These are phyloP conservation scores for Mastacembelus armatus DNA, from an alignment of 2,797 vertebrate species.

Conservation along the genomic window DNA sequence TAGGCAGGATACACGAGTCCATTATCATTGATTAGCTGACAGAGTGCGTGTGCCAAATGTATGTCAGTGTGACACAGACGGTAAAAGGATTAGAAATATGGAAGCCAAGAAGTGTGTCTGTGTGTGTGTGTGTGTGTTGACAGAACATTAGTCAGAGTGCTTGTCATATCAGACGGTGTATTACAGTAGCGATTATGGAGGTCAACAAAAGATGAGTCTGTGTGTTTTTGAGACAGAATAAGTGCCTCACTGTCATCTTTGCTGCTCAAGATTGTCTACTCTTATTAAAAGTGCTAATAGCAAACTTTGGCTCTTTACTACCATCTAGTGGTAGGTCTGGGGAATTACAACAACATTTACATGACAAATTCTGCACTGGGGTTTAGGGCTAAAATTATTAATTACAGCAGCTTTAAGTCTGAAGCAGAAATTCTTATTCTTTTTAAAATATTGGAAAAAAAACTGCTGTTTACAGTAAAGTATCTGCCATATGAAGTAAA, in stretches of 20 bases:
- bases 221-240: conserved; percentile 38
- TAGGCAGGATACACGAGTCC: conserved; percentile 73
- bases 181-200: conserved; percentile 49
- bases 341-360: not conserved
- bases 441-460: too few relatives aligned
- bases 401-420: not conserved
- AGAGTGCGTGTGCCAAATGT: conserved; percentile 65
- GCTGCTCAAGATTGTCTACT: conserved; percentile 30
- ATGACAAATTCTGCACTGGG: not conserved
- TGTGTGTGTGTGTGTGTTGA: conserved; percentile 18
- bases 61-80: conserved; percentile 73
- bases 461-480: too few relatives aligned
- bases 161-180: conserved; percentile 52
- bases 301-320: not conserved
- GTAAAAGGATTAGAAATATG: conserved; percentile 80
- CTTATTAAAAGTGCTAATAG: conserved; percentile 11
- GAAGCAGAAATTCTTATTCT: too few relatives aligned
- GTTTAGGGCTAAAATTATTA: not conserved
- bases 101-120: conserved; percentile 61
- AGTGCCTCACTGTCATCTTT: conserved; percentile 33
- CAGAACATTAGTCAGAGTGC: conserved; percentile 50
- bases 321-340: conserved; percentile 4
- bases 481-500: too few relatives aligned
- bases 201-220: conserved; percentile 56
- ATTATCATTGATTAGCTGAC: conserved; percentile 82